Base-by-base conservation (phyloP, 2,888 invertebrate genomes). In the Drosophila mulleri region DNA sequence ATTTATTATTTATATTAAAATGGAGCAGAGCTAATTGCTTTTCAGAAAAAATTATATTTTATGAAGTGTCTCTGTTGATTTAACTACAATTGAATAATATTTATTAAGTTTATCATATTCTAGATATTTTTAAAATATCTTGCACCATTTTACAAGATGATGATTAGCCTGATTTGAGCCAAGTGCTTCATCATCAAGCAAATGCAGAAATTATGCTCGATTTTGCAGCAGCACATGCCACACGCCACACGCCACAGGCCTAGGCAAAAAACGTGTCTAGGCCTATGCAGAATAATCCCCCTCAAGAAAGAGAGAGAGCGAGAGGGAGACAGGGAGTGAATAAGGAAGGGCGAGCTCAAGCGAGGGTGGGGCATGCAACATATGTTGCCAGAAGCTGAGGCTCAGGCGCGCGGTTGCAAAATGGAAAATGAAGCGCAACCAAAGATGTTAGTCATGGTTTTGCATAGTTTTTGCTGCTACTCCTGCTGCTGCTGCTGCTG, bases 361-460 rank as follows among this genome's bases (percentile, higher is more conserved):
- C 12, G 26, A 14, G 32, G 70, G 67, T 69, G 74, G 79, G 77
- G 54, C 68, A 72, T 76, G 83, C 85, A 80, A 82, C 88, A 88
- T 89, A 89, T 88, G 89, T 81, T 86, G 82, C 88, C 75, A 70
- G 68, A 54, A 60, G 75, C 71, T 57, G 18, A 50, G 32, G 75
- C 71, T 57, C 14, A 50, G 32, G 32, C 53, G 57, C 57, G 57
- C 63, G 66, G 63, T 69, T 76, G 74, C 66, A 67, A 76, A 80
- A 79, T 79, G 83, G 80, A 83, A 82, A 75, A 86, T 87, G 78
- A 86, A 83, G 88, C 88, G 82, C 80, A 84, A 78, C 91, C 81
- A 90, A 90, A 89, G 80, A 83, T 74, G 85, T 91, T 91, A 90
- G 91, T 91, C 89, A 91, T 91, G 91, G 91, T 90, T 82, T 86